phyloP scores from a whole-genome alignment of 2,888 invertebrate genomes.

The Agonopterix alstromeriana region DNA sequence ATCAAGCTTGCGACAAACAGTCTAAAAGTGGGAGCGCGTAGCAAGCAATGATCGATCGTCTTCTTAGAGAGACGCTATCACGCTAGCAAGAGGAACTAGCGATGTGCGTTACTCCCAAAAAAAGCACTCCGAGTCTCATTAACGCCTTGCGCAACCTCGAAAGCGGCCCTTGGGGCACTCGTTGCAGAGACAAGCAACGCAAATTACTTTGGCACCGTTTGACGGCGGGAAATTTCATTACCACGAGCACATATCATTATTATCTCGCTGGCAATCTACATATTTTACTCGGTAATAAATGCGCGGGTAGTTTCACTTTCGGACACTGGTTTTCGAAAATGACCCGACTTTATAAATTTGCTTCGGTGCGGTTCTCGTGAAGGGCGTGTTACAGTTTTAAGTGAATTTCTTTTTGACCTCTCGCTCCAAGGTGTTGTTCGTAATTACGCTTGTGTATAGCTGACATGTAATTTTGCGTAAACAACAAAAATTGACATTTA shows the following conservation, averaged over 20 bases:
- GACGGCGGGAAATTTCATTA: constrained; percentile 77
- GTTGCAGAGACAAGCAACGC: constrained; percentile 72
- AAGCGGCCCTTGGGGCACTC: constrained; percentile 73
- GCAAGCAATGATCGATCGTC: too few species aligned
- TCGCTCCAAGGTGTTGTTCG: constrained; percentile 65
- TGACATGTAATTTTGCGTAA: constrained; percentile 64
- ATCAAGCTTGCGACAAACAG: neutral
- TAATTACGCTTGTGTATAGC: constrained; percentile 51
- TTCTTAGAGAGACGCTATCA: too few species aligned
- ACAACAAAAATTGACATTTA: constrained; percentile 65
- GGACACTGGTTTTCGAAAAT: constrained; percentile 74
- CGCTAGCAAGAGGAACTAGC: constrained; percentile 6
- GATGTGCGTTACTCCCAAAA: constrained; percentile 54
- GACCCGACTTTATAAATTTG: constrained; percentile 68
- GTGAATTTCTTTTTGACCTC: constrained; percentile 77
- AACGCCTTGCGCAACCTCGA: constrained; percentile 73
- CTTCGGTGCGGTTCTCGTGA: constrained; percentile 49
- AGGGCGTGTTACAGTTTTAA: constrained; percentile 75
- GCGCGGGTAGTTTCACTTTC: constrained; percentile 75
- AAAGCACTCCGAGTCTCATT: constrained; percentile 61
- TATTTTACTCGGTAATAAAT: constrained; percentile 75
- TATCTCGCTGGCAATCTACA: constrained; percentile 74
- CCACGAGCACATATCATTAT: constrained; percentile 77
- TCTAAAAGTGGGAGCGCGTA: too few species aligned
- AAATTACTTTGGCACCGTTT: constrained; percentile 77